Base-by-base conservation (phyloP, 2,113 vertebrate species). In the Acanthochromis polyacanthus region DNA sequence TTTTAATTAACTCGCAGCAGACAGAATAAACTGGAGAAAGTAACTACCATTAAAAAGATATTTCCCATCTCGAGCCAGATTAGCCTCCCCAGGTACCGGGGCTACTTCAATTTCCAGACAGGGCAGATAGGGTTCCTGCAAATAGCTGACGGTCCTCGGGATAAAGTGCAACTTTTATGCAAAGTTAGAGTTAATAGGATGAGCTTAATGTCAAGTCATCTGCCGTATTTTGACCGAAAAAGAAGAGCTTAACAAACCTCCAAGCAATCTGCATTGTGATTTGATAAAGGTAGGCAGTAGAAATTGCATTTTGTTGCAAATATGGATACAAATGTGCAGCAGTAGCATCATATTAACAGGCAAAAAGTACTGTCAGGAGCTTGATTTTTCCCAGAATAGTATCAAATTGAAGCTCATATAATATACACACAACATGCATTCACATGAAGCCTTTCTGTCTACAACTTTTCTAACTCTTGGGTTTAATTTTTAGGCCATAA, bases 1-100 rank as follows among this genome's bases (percentile, higher is more conserved):
- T 87, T 88, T 86, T 83, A 86, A 91, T 91, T 77, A 91, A 83
- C 83, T 84, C 72, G 45, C 78, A 56, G 82, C 81, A 76, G 71
- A 88, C 70, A 80, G 82, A 80, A 78, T 67, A 70, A 84, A 80
- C 66, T 56, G 56, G 40, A 68, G 68, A 72, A 84, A 74, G 75
- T 76, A 74, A 80, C 66, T 60, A 66, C 45, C 71, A 82, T 83
- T 80, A 84, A 81, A 84, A 78, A 80, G 63, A 84, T 70, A 79
- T 87, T 87, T 85, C 83, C 78, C 75, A 68, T 72, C 82, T 75
- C 43, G 40, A 59, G 76, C 73, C 81, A 83, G 79, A 86, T 79
- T 82, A 82, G 75, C 66, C 74, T 84, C 83, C 77, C 28, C 23
- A 74, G 66, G 59, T 82, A 74, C 51, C 0, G 22, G 11, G 64